These are phyloP conservation scores for Telmatherina bonti DNA, from an alignment of 2,797 vertebrate genomes.

Conservation along the genomic window DNA sequence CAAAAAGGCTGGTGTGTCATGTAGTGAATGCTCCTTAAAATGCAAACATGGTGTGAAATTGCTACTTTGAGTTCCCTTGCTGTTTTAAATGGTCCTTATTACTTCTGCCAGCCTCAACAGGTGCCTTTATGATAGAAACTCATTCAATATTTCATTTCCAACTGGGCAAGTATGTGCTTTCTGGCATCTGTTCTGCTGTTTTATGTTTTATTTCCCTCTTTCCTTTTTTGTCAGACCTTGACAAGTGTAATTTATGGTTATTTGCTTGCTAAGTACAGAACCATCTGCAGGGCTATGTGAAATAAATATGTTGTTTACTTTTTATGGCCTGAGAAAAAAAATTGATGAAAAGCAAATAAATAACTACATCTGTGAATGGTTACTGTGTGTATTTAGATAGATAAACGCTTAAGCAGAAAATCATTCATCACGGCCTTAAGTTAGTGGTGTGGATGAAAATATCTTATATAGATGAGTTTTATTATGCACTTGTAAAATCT, in stretches of 20 bases:
- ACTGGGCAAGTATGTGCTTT: slow-evolving; percentile 14
- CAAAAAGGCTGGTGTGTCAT: neutral
- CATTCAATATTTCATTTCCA: slow-evolving; percentile 23
- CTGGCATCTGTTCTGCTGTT: slow-evolving; percentile 23
- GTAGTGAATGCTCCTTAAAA: slow-evolving; percentile 8
- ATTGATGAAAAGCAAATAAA: slow-evolving; percentile 12
- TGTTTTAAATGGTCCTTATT: slow-evolving; percentile 27
- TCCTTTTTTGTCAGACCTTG: slow-evolving; percentile 7
- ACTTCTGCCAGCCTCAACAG: slow-evolving; percentile 8
- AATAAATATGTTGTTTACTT: slow-evolving; percentile 32
- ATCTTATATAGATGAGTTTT: slow-evolving; percentile 28
- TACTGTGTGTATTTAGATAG: no score
- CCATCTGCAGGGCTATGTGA: slow-evolving; percentile 14
- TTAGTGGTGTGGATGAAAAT: slow-evolving; percentile 37
- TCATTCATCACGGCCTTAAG: slow-evolving; percentile 12
- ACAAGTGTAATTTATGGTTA: slow-evolving; percentile 23
- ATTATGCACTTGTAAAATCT: slow-evolving; percentile 36
- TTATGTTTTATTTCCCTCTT: neutral
- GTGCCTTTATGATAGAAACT: slow-evolving; percentile 16
- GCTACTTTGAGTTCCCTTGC: slow-evolving; percentile 4
- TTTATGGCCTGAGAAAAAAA: slow-evolving; percentile 36
- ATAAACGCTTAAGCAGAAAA: no score
- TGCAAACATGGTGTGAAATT: slow-evolving; percentile 28
- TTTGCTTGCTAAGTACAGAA: slow-evolving; percentile 18
- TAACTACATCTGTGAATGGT: neutral